Conservation (phyloP, 2,113 vertebrate genomes). For the Myrmecobius fasciatus region DNA sequence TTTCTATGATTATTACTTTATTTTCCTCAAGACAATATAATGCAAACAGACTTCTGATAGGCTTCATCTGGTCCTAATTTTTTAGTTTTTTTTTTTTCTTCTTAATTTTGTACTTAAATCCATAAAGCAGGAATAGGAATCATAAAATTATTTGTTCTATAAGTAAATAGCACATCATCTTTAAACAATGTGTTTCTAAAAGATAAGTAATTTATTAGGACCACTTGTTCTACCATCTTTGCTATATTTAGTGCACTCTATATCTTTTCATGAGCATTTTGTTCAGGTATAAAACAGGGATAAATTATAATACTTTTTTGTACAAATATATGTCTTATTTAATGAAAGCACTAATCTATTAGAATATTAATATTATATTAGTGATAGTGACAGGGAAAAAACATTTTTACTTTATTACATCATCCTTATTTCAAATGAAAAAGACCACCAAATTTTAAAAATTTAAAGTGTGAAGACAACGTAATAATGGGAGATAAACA, state of each 20-base stretch:
- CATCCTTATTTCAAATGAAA: background rate
- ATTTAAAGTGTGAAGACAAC: background rate
- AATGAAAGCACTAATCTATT: background rate
- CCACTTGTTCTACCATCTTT: background rate
- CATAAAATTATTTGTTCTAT: background rate
- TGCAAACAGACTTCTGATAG: background rate
- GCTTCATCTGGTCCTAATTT: background rate
- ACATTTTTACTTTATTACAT: background rate
- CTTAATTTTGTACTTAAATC: background rate
- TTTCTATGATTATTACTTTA: background rate
- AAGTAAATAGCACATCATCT: background rate
- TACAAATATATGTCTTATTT: background rate
- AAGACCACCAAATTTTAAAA: background rate
- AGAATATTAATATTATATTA: background rate
- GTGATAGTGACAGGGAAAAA: background rate
- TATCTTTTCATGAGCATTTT: background rate
- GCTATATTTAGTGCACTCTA: background rate
- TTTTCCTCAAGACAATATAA: background rate
- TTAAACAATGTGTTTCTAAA: background rate
- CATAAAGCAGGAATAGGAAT: background rate
- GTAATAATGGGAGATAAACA: background rate
- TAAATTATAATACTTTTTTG: background rate
- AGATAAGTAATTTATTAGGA: background rate
- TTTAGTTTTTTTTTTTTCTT: background rate
- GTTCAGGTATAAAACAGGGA: background rate